These are phyloP conservation scores for Drosophila pseudoananassae DNA, from an alignment of 1,140 invertebrate genomes.

Conservation along the genomic window DNA sequence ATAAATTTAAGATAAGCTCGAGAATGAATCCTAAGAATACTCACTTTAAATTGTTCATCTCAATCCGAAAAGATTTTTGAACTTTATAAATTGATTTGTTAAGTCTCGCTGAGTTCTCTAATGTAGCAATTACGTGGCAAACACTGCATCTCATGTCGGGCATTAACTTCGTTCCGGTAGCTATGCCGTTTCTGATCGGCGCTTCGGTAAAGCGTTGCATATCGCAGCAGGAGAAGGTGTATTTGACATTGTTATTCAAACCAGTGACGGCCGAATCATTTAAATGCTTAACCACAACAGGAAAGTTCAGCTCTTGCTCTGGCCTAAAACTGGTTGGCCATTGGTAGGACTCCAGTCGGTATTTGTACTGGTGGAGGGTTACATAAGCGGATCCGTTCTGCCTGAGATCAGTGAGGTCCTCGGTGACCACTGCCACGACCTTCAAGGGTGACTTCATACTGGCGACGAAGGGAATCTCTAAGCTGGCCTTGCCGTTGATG, in stretches of 20 bases:
- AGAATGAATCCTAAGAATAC: not conserved
- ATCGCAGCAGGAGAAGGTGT: slow-evolving; percentile 16
- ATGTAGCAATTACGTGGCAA: slow-evolving; percentile 28
- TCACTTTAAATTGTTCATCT: slow-evolving; percentile 30
- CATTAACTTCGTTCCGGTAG: slow-evolving; percentile 87
- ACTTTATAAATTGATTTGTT: slow-evolving; percentile 3
- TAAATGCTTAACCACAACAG: slow-evolving; percentile 84
- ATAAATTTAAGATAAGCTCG: not conserved
- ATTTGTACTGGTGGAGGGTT: slow-evolving; percentile 91
- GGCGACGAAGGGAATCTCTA: slow-evolving; percentile 86
- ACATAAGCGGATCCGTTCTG: slow-evolving; percentile 92
- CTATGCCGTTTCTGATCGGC: slow-evolving; percentile 86
- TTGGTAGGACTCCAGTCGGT: slow-evolving; percentile 92
- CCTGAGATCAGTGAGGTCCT: slow-evolving; percentile 89
- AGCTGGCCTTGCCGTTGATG: slow-evolving; percentile 88
- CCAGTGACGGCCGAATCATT: slow-evolving; percentile 89
- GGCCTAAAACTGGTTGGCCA: slow-evolving; percentile 91
- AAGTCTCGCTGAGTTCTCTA: slow-evolving; percentile 12
- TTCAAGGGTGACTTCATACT: slow-evolving; percentile 85
- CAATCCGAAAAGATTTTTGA: slow-evolving; percentile 39
- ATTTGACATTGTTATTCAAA: slow-evolving; percentile 86
- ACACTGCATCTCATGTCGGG: slow-evolving; percentile 26
- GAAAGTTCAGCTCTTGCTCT: slow-evolving; percentile 91
- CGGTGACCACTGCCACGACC: slow-evolving; percentile 90
- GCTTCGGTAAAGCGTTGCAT: not conserved